Base-by-base conservation (phyloP, 2,113 vertebrate genomes). In the Anhinga rufa region DNA sequence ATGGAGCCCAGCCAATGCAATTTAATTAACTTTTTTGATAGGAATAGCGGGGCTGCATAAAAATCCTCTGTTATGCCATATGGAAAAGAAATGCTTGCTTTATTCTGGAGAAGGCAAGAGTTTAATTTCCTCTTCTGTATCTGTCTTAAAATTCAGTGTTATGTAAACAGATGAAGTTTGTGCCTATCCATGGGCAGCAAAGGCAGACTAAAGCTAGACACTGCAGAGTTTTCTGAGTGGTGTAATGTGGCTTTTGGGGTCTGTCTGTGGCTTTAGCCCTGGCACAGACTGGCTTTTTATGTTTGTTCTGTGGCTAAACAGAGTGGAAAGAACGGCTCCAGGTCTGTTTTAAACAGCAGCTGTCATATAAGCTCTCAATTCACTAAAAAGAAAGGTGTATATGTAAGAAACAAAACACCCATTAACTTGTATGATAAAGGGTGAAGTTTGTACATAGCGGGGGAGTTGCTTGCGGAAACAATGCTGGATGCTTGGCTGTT, bases 1-100 rank as follows among this genome's bases (percentile, higher is more conserved):
- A 88, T 52, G 66, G 90, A 72, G n/a, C 77, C 77, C 72, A 86
- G 89, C 82, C 80, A 93, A 40, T 65, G 79, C 82, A 92, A 76
- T 72, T 92, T 17, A 83, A 89, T 93, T 94, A 89, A 90, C 64
- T 71, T 93, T 96, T 84, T 78, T 70, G 21, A 60, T 12, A 81
- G 68, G 25, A 34, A 54, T 86, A 74, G 54, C 0, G 0, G 28
- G 38, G 40, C 81, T 91, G 44, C 62, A 78, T 57, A 38, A 80
- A 86, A 77, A 32, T n/a, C 34, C 42, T 94, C 57, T 83, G 12
- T n/a, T 34, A 29, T 22, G 40, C 65, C 6, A 21, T 32, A 72
- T 24, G 55, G 44, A 81, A 92, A 93, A 83, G 22, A 88, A 96
- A 80, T 44, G 26, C n/a, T 86, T 58, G 70, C 69, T 90, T 75